A percentile compares a stretch with the other conserved stretches of the same genome.
These are phyloP conservation scores for Drosophila helvetica DNA, from an alignment of 2,888 invertebrate species.

Conservation along the genomic window DNA sequence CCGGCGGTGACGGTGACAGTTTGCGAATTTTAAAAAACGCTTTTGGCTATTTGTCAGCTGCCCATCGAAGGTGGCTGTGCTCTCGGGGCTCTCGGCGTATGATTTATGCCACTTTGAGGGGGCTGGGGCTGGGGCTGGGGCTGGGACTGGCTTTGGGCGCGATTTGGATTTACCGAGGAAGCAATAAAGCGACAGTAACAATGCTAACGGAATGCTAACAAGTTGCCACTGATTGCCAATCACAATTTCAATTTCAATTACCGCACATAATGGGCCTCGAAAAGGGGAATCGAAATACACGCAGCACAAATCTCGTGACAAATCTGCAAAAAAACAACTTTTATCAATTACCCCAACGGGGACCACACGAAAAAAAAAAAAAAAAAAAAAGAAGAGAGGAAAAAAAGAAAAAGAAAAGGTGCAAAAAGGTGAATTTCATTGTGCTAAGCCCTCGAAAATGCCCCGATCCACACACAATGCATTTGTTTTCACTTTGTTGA, in stretches of 20 bases:
- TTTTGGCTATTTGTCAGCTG: slow-evolving; percentile 32
- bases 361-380: too few relatives aligned
- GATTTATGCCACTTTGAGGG: slow-evolving; percentile 56
- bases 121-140: too few relatives aligned
- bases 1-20: slow-evolving; percentile 54
- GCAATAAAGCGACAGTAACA: slow-evolving; percentile 41
- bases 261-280: slow-evolving; percentile 3
- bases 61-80: slow-evolving; percentile 26
- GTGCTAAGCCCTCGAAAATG: slow-evolving; percentile 25
- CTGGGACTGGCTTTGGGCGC: not conserved
- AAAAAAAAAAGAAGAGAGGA: too few relatives aligned
- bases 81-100: slow-evolving; percentile 41
- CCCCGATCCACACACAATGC: slow-evolving; percentile 42
- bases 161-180: slow-evolving; percentile 46
- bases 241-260: slow-evolving; percentile 26
- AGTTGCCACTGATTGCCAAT: slow-evolving; percentile 21
- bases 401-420: too few relatives aligned
- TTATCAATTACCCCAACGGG: too few relatives aligned
- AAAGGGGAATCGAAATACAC: slow-evolving; percentile 3
- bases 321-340: too few relatives aligned
- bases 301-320: slow-evolving; percentile 26
- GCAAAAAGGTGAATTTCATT: slow-evolving; percentile 36
- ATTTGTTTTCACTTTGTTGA: slow-evolving; percentile 63
- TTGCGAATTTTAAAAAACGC: slow-evolving; percentile 69
- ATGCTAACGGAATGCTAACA: slow-evolving; percentile 19